Conservation (phyloP, 2,113 vertebrate species). For the Speoplatyrhinus poulsoni region DNA sequence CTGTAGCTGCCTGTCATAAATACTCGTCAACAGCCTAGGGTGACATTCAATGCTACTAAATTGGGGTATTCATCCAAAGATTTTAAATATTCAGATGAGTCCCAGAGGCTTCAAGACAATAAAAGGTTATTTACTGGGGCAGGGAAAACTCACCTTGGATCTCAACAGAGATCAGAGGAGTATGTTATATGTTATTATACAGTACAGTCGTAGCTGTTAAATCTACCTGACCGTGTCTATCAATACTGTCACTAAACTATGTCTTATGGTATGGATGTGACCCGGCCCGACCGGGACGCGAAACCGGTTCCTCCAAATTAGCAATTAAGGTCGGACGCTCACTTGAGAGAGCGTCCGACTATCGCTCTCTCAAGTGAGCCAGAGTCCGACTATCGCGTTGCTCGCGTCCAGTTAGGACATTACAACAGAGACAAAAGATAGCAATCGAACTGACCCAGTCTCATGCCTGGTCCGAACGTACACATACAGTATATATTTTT, state of each 20-base stretch:
- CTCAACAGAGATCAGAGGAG: constrained; percentile 52
- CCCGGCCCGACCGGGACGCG: too few species aligned
- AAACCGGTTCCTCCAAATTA: too few species aligned
- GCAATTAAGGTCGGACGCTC: too few species aligned
- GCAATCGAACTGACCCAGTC: too few species aligned
- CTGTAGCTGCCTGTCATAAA: constrained; percentile 52
- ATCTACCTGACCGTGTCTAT: constrained; percentile 52
- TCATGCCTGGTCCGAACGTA: too few species aligned
- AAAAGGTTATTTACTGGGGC: constrained; percentile 71
- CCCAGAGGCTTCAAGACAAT: constrained; percentile 61
- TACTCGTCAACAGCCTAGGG: constrained; percentile 38
- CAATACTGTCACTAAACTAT: constrained; percentile 65
- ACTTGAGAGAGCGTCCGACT: too few species aligned
- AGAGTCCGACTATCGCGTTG: too few species aligned
- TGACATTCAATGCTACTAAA: constrained; percentile 57
- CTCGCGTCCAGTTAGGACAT: too few species aligned
- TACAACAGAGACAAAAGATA: too few species aligned
- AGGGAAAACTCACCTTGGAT: constrained; percentile 65
- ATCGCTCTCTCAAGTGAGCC: too few species aligned
- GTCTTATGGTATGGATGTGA: constrained; percentile 8
- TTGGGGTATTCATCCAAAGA: constrained; percentile 62
- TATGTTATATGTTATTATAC: not conserved
- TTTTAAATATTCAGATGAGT: constrained; percentile 72
- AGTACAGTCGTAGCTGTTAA: constrained; percentile 60
- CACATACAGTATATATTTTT: too few species aligned